Conservation (phyloP, 2,797 vertebrate species). For the Thaleichthys pacificus region DNA sequence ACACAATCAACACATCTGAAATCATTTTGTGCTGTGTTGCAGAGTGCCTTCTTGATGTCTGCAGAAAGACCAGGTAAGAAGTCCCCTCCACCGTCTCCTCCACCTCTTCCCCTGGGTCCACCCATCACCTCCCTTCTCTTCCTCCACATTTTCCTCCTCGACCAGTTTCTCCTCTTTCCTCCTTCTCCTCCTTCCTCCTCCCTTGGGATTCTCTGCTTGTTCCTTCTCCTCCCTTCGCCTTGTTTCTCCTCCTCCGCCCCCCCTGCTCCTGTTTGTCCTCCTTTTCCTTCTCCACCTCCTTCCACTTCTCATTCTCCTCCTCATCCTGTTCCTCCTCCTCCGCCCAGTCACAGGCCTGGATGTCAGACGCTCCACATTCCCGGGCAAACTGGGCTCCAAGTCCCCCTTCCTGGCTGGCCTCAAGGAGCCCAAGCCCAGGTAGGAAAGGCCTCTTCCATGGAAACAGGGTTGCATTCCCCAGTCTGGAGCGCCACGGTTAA, state of each 20-base stretch:
- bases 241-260: not conserved
- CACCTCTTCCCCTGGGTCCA: not conserved
- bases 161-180: not conserved
- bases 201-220: not conserved
- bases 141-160: no score
- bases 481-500: not conserved
- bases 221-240: conserved; percentile 3
- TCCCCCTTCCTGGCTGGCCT: conserved; percentile 40
- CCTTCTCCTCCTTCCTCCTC: not conserved
- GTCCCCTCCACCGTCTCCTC: not conserved
- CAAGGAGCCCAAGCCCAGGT: conserved; percentile 66
- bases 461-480: not conserved
- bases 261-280: no score
- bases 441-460: not conserved
- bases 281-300: conserved; percentile 22
- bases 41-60: conserved; percentile 52
- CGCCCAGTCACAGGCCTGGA: conserved; percentile 44
- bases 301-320: not conserved
- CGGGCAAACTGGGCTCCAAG: conserved; percentile 46
- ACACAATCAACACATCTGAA: not conserved
- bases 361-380: conserved; percentile 42
- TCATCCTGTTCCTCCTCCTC: not conserved
- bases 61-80: conserved; percentile 54
- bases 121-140: not conserved
- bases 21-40: conserved; percentile 27